Conservation (phyloP, 2,888 invertebrate genomes). For the Digitonthophagus gazella region DNA sequence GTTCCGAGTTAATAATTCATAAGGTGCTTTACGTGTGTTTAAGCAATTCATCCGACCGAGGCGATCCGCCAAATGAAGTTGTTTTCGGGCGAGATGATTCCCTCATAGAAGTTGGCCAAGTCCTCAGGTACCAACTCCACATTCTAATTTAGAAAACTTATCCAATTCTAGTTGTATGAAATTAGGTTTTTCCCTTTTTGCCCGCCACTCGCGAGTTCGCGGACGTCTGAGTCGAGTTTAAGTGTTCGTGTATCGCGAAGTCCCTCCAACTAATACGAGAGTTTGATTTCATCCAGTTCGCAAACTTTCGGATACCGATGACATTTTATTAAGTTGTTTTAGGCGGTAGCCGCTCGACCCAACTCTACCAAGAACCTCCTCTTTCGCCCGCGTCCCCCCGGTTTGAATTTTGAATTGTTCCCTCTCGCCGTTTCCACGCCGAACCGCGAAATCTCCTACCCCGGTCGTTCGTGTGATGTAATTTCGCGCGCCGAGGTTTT, state of each 20-base stretch:
- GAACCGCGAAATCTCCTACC: conserved; percentile 42
- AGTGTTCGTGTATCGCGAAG: not conserved
- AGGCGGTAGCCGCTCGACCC: not conserved
- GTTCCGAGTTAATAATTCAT: not conserved
- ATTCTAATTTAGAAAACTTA: conserved; percentile 17
- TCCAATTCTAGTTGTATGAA: conserved; percentile 15
- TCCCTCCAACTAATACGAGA: conserved; percentile 13
- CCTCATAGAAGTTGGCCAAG: conserved; percentile 1
- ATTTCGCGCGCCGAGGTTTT: conserved; percentile 41
- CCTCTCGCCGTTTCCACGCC: conserved; percentile 33
- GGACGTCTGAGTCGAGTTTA: not conserved
- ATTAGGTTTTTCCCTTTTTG: conserved; percentile 7
- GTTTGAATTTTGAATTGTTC: conserved; percentile 41
- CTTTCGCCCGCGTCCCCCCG: conserved; percentile 34
- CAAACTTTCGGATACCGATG: conserved; percentile 24
- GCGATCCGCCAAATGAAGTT: not conserved
- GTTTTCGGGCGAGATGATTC: not conserved
- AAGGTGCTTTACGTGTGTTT: not conserved
- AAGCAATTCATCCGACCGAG: not conserved
- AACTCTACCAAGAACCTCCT: conserved; percentile 20
- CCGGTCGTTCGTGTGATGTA: conserved; percentile 43
- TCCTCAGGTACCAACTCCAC: conserved; percentile 3
- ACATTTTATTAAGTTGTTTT: conserved; percentile 26
- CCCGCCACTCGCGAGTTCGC: not conserved
- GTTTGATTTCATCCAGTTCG: conserved; percentile 23